phyloP scores from a whole-genome alignment of 2,113 vertebrate genomes.

The Microtus richardsoni region DNA sequence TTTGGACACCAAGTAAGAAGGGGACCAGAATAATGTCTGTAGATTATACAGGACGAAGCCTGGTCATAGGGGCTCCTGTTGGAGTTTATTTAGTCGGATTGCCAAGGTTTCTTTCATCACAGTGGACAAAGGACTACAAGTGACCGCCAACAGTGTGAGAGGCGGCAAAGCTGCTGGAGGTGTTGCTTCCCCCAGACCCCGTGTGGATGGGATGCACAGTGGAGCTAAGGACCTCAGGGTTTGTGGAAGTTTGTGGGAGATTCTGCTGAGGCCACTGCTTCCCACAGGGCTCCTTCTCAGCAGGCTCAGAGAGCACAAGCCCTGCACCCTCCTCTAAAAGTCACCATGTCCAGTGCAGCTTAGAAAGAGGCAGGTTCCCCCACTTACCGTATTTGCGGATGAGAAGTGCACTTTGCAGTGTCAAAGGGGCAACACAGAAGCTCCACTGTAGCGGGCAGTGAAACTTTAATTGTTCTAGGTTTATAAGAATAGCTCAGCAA shows the following conservation, averaged over 20 bases:
- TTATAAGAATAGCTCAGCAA: neutral
- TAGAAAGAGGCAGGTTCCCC: neutral
- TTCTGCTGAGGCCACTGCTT: neutral
- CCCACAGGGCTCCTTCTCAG: neutral
- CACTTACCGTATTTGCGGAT: neutral
- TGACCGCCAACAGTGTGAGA: neutral
- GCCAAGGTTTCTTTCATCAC: neutral
- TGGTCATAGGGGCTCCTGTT: neutral
- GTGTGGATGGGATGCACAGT: neutral
- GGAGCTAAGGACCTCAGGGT: neutral
- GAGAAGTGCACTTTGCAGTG: too few species aligned
- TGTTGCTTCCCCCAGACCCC: neutral
- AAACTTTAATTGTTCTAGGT: neutral
- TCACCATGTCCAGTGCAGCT: neutral
- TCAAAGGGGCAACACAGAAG: neutral
- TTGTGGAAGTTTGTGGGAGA: neutral
- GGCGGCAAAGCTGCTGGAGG: neutral
- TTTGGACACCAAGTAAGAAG: neutral
- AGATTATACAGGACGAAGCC: neutral
- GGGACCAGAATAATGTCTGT: too few species aligned
- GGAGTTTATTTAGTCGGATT: neutral
- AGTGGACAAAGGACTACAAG: neutral
- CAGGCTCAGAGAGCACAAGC: neutral
- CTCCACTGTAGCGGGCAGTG: accelerated
- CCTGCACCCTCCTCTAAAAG: neutral